A percentile compares a stretch with the other conserved stretches of the same genome.
These are phyloP conservation scores for Hemistola chrysoprasaria DNA, from an alignment of 2,888 invertebrate genomes.

Conservation along the genomic window DNA sequence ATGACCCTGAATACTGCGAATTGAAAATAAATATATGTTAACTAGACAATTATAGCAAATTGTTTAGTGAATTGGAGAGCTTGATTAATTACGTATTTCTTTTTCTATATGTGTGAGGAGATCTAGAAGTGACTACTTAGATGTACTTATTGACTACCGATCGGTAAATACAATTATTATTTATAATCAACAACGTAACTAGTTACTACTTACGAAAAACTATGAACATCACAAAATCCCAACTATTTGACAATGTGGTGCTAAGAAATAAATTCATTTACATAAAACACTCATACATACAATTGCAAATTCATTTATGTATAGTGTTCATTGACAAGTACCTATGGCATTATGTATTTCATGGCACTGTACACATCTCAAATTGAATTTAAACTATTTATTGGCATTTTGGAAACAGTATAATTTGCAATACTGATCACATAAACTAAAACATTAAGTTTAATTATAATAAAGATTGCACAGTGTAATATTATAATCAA, in stretches of 20 bases:
- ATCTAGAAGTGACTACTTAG: slow-evolving; percentile 67
- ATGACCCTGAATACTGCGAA: too few relatives aligned
- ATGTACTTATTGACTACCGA: slow-evolving; percentile 63
- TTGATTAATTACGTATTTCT: slow-evolving; percentile 46
- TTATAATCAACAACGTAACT: slow-evolving; percentile 71
- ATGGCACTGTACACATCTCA: slow-evolving; percentile 42
- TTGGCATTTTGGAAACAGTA: slow-evolving; percentile 42
- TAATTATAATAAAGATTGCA: slow-evolving; percentile 48
- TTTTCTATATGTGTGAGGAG: slow-evolving; percentile 61
- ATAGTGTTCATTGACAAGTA: slow-evolving; percentile 18
- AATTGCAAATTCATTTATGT: slow-evolving; percentile 41
- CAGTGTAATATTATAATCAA: slow-evolving; percentile 45
- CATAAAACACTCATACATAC: slow-evolving; percentile 36
- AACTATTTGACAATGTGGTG: slow-evolving; percentile 41
- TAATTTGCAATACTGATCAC: slow-evolving; percentile 45
- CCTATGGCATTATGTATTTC: slow-evolving; percentile 34
- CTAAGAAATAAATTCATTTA: slow-evolving; percentile 49
- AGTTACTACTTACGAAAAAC: slow-evolving; percentile 65
- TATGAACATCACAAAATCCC: slow-evolving; percentile 70
- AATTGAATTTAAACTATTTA: slow-evolving; percentile 25
- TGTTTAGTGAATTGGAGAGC: slow-evolving; percentile 24
- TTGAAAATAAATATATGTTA: slow-evolving; percentile 23
- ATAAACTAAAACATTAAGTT: slow-evolving; percentile 32
- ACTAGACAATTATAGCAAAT: slow-evolving; percentile 24
- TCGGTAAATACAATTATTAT: slow-evolving; percentile 54